Conservation (phyloP, 1,140 invertebrate genomes). For the Mizuhopecten yessoensis region DNA sequence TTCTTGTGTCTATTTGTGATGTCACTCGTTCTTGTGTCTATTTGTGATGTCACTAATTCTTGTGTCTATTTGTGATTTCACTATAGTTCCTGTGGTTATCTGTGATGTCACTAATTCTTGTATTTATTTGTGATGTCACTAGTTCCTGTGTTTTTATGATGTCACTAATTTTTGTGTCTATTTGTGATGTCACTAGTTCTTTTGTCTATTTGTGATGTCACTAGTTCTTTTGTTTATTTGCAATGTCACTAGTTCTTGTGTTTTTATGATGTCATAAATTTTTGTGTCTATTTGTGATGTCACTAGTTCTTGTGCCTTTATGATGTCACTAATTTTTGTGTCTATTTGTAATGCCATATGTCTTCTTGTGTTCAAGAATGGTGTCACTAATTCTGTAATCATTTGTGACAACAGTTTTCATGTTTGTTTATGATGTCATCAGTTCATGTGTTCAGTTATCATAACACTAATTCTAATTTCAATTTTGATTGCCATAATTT, state of each 20-base stretch:
- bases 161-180: too few species aligned
- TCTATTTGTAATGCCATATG: not conserved
- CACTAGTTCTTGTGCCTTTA: too few species aligned
- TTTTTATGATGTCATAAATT: not conserved
- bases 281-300: too few species aligned
- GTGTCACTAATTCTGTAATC: too few species aligned
- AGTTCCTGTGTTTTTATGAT: not conserved
- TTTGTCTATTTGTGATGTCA: not conserved
- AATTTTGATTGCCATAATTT: too few species aligned
- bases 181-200: too few species aligned
- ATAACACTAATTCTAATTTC: too few species aligned
- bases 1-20: not conserved
- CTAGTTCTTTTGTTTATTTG: not conserved
- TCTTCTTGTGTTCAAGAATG: not conserved
- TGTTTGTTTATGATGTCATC: too few species aligned
- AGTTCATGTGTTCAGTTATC: too few species aligned
- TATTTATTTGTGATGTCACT: not conserved
- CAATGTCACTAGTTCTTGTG: not conserved
- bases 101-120: not conserved
- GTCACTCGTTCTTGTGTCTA: not conserved
- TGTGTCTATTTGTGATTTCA: too few species aligned
- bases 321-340: not conserved
- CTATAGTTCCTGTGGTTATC: too few species aligned
- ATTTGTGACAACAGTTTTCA: too few species aligned
- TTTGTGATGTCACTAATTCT: not conserved